These are phyloP conservation scores for Plagodis dolabraria DNA, from an alignment of 2,888 invertebrate genomes.

Conservation along the genomic window DNA sequence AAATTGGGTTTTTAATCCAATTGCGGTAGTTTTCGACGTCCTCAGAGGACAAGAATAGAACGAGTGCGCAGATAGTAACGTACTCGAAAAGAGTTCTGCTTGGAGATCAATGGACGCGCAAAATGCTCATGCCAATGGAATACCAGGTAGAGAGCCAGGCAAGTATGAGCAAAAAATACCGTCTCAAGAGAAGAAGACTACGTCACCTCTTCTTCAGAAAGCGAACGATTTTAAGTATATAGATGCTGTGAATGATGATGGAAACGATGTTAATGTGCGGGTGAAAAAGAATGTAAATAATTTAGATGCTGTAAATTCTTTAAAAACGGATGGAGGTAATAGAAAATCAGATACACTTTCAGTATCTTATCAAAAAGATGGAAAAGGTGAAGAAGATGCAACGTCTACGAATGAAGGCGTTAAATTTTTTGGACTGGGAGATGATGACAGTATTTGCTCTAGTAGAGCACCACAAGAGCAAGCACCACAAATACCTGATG, in stretches of 20 bases:
- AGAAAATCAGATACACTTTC: slow-evolving; percentile 56
- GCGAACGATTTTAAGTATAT: slow-evolving; percentile 67
- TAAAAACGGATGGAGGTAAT: slow-evolving; percentile 62
- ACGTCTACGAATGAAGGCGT: slow-evolving; percentile 78
- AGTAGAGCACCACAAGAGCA: slow-evolving; percentile 61
- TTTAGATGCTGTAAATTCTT: slow-evolving; percentile 71
- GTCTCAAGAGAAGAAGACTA: slow-evolving; percentile 80
- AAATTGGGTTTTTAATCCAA: slow-evolving; percentile 64
- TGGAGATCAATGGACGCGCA: slow-evolving; percentile 77
- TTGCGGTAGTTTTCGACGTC: slow-evolving; percentile 61
- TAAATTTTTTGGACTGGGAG: slow-evolving; percentile 81
- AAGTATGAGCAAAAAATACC: slow-evolving; percentile 73
- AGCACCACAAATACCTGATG: slow-evolving; percentile 89
- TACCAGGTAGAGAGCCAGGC: slow-evolving; percentile 72
- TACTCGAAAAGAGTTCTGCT: slow-evolving; percentile 59
- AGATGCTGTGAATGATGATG: slow-evolving; percentile 61
- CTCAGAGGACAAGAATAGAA: slow-evolving; percentile 59
- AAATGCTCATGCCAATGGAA: slow-evolving; percentile 74
- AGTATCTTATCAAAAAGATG: slow-evolving; percentile 61
- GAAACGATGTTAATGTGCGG: slow-evolving; percentile 42
- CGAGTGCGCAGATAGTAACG: slow-evolving; percentile 60
- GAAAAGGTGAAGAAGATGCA: slow-evolving; percentile 71
- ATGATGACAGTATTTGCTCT: slow-evolving; percentile 79
- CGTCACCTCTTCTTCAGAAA: slow-evolving; percentile 71
- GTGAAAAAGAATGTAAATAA: slow-evolving; percentile 59